Base-by-base conservation (phyloP, 2,113 vertebrate genomes). In the Elaphurus davidianus region DNA sequence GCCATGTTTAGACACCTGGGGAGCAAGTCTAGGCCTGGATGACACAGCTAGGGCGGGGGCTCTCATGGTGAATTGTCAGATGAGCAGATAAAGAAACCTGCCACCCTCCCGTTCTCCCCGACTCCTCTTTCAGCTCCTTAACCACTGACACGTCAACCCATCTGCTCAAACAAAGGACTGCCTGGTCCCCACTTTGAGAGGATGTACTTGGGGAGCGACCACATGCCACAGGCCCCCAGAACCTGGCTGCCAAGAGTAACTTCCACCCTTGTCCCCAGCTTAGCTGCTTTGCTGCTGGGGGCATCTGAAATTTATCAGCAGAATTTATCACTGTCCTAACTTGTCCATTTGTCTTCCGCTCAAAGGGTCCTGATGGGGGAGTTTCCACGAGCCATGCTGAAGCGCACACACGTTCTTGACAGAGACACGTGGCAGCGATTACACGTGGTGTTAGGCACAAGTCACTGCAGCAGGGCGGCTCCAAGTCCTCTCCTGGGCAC, bases 371-470 rank as follows among this genome's bases (percentile, higher is more conserved):
- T n/a, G 87, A 95, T 43, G n/a, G 76, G 16, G 54, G 16, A 3
- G 14, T 92, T 97, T 94, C 92, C 97, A 87, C 67, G 85, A 85
- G 84, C 93, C 45, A 93, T 92, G 52, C 86, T 55, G 93, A 94
- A 23, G 17, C 0, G 0, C 84, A 74, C 43, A 21, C 0, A 45
- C 83, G 67, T 4, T 98, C 87, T 15, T 97, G 98, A 96, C 86
- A 62, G 96, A 98, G 98, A 98, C 97, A 95, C 98, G 97, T 97
- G 98, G 98, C n/a, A 2, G 47, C 86, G 93, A 97, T 94, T 98
- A 98, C 97, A 97, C 1, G 97, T 8, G 0, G 94, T 0, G 2
- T 97, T 98, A 97, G 93, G 98, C 97, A 97, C 91, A 94, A 23
- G 97, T 83, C 93, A 89, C 4, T 36, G 97, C 43, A 13, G 83